Evolutionary conservation across 2,888 invertebrate species (phyloP).

Genomic region (Orgyia antiqua): DNA sequence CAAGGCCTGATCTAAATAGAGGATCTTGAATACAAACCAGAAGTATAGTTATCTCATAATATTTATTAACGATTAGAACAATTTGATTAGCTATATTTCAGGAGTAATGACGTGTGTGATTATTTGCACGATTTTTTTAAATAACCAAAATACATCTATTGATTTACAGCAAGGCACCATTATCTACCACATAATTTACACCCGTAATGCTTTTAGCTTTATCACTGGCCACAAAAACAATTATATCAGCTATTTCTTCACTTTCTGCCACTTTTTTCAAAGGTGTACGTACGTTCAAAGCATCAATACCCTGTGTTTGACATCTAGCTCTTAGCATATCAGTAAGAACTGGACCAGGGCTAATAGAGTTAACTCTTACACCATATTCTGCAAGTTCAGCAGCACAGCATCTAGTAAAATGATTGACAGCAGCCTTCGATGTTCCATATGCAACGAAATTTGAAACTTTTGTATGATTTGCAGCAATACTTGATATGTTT

Average conservation of each 20-base stretch:
- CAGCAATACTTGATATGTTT: constrained; percentile 20
- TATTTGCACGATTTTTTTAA: too few species aligned
- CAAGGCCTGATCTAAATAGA: too few species aligned
- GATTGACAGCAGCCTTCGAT: constrained; percentile 86
- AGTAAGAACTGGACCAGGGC: constrained; percentile 75
- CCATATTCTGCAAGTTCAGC: constrained; percentile 78
- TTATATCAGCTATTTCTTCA: constrained; percentile 33
- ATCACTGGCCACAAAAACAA: constrained; percentile 32
- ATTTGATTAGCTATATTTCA: too few species aligned
- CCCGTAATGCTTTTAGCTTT: constrained; percentile 36
- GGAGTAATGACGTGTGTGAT: too few species aligned
- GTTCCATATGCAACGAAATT: constrained; percentile 69
- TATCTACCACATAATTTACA: constrained; percentile 20
- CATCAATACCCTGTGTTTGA: not conserved
- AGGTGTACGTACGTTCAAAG: not conserved
- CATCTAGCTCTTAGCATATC: not conserved
- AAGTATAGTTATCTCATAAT: too few species aligned
- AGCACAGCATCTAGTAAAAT: constrained; percentile 83
- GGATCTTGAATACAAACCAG: too few species aligned
- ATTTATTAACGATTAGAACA: too few species aligned
- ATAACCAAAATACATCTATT: too few species aligned
- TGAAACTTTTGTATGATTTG: not conserved
- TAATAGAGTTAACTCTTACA: constrained; percentile 83
- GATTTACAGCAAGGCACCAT: constrained; percentile 18
- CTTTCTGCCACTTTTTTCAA: constrained; percentile 35